These are phyloP conservation scores for Alentia gelatinosa DNA, from an alignment of 2,888 invertebrate species.

Conservation along the genomic window DNA sequence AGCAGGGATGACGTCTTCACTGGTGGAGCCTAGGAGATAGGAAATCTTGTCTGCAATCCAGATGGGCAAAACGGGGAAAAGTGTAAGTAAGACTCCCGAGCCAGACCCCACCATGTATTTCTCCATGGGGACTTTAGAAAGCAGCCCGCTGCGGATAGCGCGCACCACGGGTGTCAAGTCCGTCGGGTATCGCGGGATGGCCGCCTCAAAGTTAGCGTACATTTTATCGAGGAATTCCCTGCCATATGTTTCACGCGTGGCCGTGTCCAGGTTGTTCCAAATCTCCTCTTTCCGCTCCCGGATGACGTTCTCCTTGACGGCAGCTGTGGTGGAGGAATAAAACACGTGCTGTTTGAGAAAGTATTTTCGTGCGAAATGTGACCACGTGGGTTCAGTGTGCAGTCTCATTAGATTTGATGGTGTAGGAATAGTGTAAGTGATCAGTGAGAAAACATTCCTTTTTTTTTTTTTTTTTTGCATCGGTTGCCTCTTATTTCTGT, in stretches of 20 bases:
- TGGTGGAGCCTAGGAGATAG: conserved; percentile 62
- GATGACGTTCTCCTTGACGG: conserved; percentile 69
- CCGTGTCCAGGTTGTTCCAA: conserved; percentile 73
- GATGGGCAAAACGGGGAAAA: conserved; percentile 74
- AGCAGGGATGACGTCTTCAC: not conserved
- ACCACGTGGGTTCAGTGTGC: too few species aligned
- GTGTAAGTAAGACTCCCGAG: conserved; percentile 71
- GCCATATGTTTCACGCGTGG: conserved; percentile 71
- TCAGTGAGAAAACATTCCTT: too few species aligned
- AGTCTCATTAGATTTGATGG: too few species aligned
- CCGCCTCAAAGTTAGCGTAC: conserved; percentile 69
- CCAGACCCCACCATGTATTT: conserved; percentile 75
- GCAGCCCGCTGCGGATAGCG: conserved; percentile 74
- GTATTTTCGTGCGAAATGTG: too few species aligned
- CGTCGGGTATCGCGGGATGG: conserved; percentile 67
- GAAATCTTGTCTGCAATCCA: conserved; percentile 76
- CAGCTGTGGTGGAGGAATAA: conserved; percentile 65
- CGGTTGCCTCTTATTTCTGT: too few species aligned
- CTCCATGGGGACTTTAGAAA: conserved; percentile 75
- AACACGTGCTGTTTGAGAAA: too few species aligned
- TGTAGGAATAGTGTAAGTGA: too few species aligned
- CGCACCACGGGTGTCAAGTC: conserved; percentile 77
- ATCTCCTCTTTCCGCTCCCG: conserved; percentile 70
- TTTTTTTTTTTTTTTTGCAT: too few species aligned
- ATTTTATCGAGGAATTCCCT: conserved; percentile 72